Evolutionary conservation across 2,113 vertebrate genomes (phyloP).

Genomic region (Acanthisitta chloris): DNA sequence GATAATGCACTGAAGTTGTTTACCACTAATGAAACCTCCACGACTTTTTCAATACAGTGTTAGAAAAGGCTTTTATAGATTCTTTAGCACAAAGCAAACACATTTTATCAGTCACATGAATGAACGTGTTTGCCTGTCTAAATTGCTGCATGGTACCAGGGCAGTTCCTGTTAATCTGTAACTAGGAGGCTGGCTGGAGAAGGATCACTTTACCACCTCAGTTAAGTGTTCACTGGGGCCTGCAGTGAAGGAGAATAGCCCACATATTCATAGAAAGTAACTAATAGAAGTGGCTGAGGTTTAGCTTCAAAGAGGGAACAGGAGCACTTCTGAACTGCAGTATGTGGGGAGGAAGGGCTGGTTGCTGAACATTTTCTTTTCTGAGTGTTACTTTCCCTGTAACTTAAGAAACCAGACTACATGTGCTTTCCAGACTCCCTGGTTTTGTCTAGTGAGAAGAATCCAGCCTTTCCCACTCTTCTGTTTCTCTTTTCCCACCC

Average conservation of each 20-base stretch:
- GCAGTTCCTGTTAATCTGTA: constrained; percentile 42
- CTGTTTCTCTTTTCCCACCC: constrained; percentile 59
- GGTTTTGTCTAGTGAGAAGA: constrained; percentile 37
- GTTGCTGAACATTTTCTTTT: constrained; percentile 23
- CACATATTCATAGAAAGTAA: not conserved
- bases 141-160: not conserved
- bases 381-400: constrained; percentile 1
- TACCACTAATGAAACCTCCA: constrained; percentile 35
- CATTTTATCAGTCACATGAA: constrained; percentile 48
- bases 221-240: not conserved
- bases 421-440: constrained; percentile 62
- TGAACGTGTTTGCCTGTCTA: constrained; percentile 29
- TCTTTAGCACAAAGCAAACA: constrained; percentile 52
- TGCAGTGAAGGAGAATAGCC: not conserved
- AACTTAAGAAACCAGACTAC: constrained; percentile 44
- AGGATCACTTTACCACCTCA: not conserved
- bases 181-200: not conserved
- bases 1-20: constrained; percentile 23
- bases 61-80: constrained; percentile 48
- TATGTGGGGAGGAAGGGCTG: not conserved
- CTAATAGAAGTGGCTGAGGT: not conserved
- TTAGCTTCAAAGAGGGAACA: not conserved
- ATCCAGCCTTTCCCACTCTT: constrained; percentile 42
- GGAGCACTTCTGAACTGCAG: not conserved
- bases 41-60: constrained; percentile 1